Base-by-base conservation (phyloP, 1,140 invertebrate species). In the Zaprionus africanus region DNA sequence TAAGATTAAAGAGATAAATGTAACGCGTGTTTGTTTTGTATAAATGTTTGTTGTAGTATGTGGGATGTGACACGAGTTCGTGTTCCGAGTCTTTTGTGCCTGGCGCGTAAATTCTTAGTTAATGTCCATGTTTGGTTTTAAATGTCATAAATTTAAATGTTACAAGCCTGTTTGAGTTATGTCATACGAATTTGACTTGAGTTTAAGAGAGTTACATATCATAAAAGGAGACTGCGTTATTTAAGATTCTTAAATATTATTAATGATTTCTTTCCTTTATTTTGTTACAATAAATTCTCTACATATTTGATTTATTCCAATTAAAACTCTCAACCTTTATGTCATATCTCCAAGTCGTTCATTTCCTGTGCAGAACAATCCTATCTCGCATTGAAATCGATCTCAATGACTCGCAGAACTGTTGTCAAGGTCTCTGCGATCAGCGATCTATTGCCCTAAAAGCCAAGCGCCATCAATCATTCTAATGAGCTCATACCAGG, bases 21-120 rank as follows among this genome's bases (percentile, higher is more conserved):
- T 56, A 56, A 24, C 22, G 28, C 26, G 19, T n/a, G 13, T 46
- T 46, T 46, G 41, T 17, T 9, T 46, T 46, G 5, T n/a, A 6
- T 43, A n/a, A 22, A 4, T 46, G 15, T 46, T n/a, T 46, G 5
- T 17, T 41, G 12, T 41, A n/a, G 22, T 56, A 17, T 46, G n/a
- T 43, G 15, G 15, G 15, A 41, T n/a, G 41, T 46, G 41, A 46
- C 41, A 19, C 66, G 60, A 61, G 66, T 69, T 61, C 24, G 58
- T 51, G 57, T 36, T 61, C 66, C 41, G 36, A 69, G 66, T 61
- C 66, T 69, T 69, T 69, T 61, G 57, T 61, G 31, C 34, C 56
- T 6, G 34, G 56, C 11, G 34, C 28, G 51, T 51, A 2, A 65
- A 54, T 38, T 65, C 64, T 57, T 41, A 13, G 19, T 31, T 57